Evolutionary conservation across 2,113 vertebrate genomes (phyloP).

Genomic region (Cavia porcellus): DNA sequence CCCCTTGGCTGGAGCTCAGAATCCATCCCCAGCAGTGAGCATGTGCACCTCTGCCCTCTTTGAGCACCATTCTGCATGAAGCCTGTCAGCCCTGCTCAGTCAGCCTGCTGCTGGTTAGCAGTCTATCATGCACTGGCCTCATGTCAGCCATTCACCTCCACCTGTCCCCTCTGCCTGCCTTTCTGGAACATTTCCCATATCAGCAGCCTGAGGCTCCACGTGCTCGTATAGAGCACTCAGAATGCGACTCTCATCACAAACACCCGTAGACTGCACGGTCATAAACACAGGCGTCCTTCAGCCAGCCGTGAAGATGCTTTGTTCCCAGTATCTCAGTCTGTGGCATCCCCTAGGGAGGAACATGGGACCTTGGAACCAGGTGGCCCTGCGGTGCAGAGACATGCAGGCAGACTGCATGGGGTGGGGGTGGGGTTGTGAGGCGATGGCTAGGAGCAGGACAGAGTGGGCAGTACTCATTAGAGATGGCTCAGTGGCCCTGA

Average conservation of each 20-base stretch:
- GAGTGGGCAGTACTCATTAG: not conserved
- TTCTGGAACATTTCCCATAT: not conserved
- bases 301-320: not conserved
- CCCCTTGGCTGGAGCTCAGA: not conserved
- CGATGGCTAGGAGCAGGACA: no score
- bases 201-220: not conserved
- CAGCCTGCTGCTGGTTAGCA: not conserved
- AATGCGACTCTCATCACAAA: not conserved
- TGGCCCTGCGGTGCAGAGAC: not conserved
- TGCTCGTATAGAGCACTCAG: not conserved
- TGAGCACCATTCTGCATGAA: not conserved
- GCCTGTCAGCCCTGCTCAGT: not conserved
- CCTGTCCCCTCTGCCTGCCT: not conserved
- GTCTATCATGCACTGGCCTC: not conserved
- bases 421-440: not conserved
- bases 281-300: not conserved
- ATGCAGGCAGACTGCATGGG: rapidly evolving
- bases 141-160: not conserved
- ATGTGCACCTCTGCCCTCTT: not conserved
- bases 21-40: not conserved
- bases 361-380: rapidly evolving
- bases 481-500: not conserved
- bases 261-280: rapidly evolving
- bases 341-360: not conserved
- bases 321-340: not conserved